These are phyloP conservation scores for Anomalospiza imberbis DNA, from an alignment of 2,797 vertebrate genomes.

Conservation along the genomic window DNA sequence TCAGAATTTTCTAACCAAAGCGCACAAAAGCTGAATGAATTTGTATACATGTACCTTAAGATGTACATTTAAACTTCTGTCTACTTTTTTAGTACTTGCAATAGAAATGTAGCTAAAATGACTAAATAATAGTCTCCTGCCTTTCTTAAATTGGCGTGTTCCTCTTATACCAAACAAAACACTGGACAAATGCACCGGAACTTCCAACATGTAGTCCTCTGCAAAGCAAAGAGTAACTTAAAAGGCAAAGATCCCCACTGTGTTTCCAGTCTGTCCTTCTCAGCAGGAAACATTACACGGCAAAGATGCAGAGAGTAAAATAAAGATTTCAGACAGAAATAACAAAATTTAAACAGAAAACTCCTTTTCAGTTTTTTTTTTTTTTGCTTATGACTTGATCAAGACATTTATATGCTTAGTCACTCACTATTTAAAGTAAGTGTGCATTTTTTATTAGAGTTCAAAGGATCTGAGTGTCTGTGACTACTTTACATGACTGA, in stretches of 20 bases:
- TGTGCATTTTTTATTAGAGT: constrained; percentile 6
- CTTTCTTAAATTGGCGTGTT: constrained; percentile 9
- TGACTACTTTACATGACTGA: constrained; percentile 18
- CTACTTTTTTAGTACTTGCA: not conserved
- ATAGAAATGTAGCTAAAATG: not conserved
- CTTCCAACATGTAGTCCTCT: not conserved
- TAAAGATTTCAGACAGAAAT: constrained; percentile 43
- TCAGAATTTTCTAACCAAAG: not conserved
- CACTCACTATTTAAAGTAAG: constrained; percentile 36
- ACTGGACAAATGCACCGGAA: not conserved
- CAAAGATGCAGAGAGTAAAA: constrained; percentile 2
- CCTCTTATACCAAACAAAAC: not conserved
- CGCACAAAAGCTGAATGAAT: not conserved
- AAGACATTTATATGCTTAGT: constrained; percentile 21
- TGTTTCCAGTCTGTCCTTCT: constrained; percentile 53
- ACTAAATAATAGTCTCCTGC: constrained; percentile 1
- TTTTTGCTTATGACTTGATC: not conserved
- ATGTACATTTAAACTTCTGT: constrained; percentile 3
- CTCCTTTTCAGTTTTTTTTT: not conserved
- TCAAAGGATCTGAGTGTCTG: constrained; percentile 29
- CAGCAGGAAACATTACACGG: constrained; percentile 17
- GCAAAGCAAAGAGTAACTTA: constrained; percentile 39
- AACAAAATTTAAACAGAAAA: constrained; percentile 37
- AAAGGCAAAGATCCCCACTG: constrained; percentile 36
- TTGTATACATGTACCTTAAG: not conserved